phyloP scores from a whole-genome alignment of 2,797 vertebrate species.

The Microchirus variegatus region DNA sequence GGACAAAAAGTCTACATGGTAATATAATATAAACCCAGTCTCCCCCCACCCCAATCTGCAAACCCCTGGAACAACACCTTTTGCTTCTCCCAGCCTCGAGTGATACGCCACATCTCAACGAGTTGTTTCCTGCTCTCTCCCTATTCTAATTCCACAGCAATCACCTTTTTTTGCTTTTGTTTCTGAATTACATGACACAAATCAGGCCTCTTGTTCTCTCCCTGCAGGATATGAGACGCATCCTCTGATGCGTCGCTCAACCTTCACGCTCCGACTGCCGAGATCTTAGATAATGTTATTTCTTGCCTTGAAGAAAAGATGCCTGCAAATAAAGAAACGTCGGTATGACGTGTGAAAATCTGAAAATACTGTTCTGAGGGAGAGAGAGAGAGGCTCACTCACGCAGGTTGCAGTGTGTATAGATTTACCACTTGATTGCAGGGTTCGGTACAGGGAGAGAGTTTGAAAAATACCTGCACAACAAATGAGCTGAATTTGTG shows the following conservation, averaged over 20 bases:
- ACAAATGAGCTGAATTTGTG: constrained; percentile 6
- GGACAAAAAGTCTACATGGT: constrained; percentile 55
- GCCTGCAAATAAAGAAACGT: constrained; percentile 61
- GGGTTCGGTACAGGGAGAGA: neutral
- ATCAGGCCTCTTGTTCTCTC: constrained; percentile 35
- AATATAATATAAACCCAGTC: constrained; percentile 55
- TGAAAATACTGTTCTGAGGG: constrained; percentile 24
- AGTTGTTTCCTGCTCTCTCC: constrained; percentile 36
- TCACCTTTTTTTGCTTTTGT: constrained; percentile 61
- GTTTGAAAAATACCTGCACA: constrained; percentile 10
- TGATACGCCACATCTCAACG: constrained; percentile 30
- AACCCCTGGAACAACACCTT: constrained; percentile 36
- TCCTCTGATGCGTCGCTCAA: constrained; percentile 52
- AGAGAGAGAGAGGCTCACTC: constrained; percentile 2
- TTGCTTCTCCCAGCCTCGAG: constrained; percentile 30
- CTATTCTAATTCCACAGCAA: constrained; percentile 57
- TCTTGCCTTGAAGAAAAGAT: constrained; percentile 57
- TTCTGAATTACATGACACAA: constrained; percentile 57
- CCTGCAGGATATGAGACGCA: constrained; percentile 41
- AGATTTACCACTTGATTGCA: constrained; percentile 5
- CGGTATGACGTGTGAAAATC: constrained; percentile 45
- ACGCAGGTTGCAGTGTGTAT: neutral
- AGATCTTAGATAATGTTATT: constrained; percentile 41
- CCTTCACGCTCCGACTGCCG: constrained; percentile 58
- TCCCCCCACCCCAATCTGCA: constrained; percentile 45